Evolutionary conservation across 2,888 invertebrate genomes (phyloP).

Genomic region (Platypus cylindrus): DNA sequence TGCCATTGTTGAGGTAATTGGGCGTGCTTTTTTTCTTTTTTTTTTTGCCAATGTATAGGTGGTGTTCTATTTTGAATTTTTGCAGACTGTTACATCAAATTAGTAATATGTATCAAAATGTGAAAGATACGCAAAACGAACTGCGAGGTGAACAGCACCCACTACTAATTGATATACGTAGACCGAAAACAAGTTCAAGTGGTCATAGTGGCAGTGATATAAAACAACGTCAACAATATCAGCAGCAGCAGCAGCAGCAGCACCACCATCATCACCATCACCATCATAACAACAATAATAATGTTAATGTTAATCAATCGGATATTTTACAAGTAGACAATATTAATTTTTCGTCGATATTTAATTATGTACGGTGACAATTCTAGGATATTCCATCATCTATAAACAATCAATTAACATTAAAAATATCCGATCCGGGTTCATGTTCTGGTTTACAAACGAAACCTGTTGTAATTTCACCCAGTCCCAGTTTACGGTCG

Average conservation of each 20-base stretch:
- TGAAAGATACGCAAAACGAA: conserved; percentile 87
- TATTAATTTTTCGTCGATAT: not conserved
- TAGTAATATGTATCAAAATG: conserved; percentile 94
- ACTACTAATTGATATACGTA: conserved; percentile 34
- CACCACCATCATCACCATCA: conserved; percentile 37
- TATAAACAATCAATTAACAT: conserved; percentile 35
- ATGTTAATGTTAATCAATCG: too few species aligned
- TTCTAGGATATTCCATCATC: conserved; percentile 40
- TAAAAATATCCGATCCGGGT: conserved; percentile 33
- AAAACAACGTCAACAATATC: too few species aligned
- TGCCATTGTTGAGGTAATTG: conserved; percentile 60
- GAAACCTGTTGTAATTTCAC: conserved; percentile 38
- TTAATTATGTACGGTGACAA: conserved; percentile 27
- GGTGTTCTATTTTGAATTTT: too few species aligned
- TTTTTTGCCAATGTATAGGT: not conserved
- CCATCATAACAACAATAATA: too few species aligned
- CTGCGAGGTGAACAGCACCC: conserved; percentile 64
- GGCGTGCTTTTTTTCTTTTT: not conserved
- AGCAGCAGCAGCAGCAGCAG: conserved; percentile 50
- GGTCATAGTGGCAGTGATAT: conserved; percentile 35
- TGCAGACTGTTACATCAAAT: conserved; percentile 80
- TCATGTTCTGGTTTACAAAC: conserved; percentile 29
- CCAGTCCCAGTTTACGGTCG: conserved; percentile 42
- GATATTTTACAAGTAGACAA: conserved; percentile 31
- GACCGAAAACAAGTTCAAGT: conserved; percentile 32